Evolutionary conservation across 2,113 vertebrate species (phyloP), one percentile per base, ranked within the genome.

Genomic region (Indri indri): DNA sequence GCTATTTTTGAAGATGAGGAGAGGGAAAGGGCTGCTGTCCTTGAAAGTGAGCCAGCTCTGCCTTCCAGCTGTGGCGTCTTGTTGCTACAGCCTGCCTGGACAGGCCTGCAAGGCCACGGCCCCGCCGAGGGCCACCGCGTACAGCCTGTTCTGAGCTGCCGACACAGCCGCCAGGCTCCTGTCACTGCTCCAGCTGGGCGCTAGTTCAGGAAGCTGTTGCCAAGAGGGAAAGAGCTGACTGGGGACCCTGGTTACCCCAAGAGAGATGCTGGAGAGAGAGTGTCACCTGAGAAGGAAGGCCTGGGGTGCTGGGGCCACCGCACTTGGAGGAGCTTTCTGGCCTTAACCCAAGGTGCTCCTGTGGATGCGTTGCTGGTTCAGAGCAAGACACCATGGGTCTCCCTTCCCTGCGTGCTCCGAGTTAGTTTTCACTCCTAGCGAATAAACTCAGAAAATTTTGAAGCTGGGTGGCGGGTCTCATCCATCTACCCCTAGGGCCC

Each of bases 261-360:
- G 50, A 77, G 37, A 85, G 88, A 88, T 22, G 20, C 25, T 74
- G 18, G 93, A 88, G 88, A 94, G 84, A 57, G 2, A 14, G 8
- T 37, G 66, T 93, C 79, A 85, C 93, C 42, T 81, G 96, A 97
- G 97, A 94, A 90, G 63, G n/a, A 66, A 59, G 76, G 37, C 40
- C 77, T 25, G 16, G 42, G 54, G 37, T 27, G 2, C 73, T 16
- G 22, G 52, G 87, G 92, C 86, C 63, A 3, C 76, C 8, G 13
- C 7, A 22, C 77, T 82, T 4, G 2, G 86, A 93, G 68, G 71
- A 74, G n/a, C 42, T 74, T 20, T 54, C n/a, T 27, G 22, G 54
- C 79, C 74, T 90, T 74, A 30, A 95, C 90, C 94, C 1, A 2
- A 71, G 25, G 79, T 74, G 70, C 59, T 45, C 73, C 47, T 54